phyloP scores from a whole-genome alignment of 2,888 invertebrate species.

The Sinhomidia bicolor region DNA sequence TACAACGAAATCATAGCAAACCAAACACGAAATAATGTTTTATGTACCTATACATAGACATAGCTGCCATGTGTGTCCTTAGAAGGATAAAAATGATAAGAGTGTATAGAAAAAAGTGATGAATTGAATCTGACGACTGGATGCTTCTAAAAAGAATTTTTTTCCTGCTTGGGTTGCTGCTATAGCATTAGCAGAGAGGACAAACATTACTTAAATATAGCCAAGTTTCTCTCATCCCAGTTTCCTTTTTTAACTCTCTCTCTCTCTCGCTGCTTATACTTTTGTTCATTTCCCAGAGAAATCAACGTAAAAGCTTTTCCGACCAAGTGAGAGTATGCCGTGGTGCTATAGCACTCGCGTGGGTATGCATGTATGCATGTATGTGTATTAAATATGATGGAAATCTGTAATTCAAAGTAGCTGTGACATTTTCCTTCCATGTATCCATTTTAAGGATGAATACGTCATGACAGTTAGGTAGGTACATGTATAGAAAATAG shows the following conservation, averaged over 20 bases:
- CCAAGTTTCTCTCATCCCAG: conserved; percentile 43
- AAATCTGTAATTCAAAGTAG: conserved; percentile 70
- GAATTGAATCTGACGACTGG: conserved; percentile 71
- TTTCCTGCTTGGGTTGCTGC: conserved; percentile 57
- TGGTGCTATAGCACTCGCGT: too few species aligned
- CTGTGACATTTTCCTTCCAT: conserved; percentile 16
- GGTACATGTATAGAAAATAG: too few species aligned
- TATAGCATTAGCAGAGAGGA: neutral
- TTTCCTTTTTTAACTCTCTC: conserved; percentile 31
- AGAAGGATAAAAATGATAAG: conserved; percentile 27
- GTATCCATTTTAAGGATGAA: conserved; percentile 1
- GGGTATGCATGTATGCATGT: too few species aligned
- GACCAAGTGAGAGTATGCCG: too few species aligned
- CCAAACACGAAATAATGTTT: neutral
- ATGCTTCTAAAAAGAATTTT: conserved; percentile 56
- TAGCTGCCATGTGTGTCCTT: neutral
- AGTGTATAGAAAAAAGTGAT: conserved; percentile 52
- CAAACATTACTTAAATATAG: neutral
- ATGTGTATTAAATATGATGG: too few species aligned
- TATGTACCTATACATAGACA: too few species aligned
- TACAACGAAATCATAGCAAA: neutral
- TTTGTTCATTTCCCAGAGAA: conserved; percentile 33
- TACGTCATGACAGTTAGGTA: neutral
- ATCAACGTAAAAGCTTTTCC: conserved; percentile 49
- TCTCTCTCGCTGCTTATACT: too few species aligned